These are phyloP conservation scores for Myoxocephalus aenaeus DNA, from an alignment of 2,797 vertebrate genomes.

Conservation along the genomic window DNA sequence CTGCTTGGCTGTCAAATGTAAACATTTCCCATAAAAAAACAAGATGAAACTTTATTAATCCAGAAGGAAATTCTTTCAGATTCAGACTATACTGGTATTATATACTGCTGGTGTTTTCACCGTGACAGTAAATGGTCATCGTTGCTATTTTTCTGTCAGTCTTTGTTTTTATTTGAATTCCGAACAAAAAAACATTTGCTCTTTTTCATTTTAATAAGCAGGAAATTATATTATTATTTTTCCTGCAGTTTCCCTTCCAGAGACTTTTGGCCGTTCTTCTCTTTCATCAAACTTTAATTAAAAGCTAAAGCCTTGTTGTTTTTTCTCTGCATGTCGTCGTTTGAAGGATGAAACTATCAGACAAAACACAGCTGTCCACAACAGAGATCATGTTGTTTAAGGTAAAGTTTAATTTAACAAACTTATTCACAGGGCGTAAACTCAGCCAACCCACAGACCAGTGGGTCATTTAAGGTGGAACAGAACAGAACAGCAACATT, in stretches of 20 bases:
- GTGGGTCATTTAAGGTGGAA: not conserved
- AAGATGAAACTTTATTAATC: too few relatives aligned
- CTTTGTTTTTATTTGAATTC: conserved; percentile 35
- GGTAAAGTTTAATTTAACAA: not conserved
- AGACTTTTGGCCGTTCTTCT: conserved; percentile 14
- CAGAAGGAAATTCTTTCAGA: too few relatives aligned
- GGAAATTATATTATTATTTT: conserved; percentile 44
- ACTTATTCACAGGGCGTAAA: not conserved
- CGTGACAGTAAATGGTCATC: not conserved
- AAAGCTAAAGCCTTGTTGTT: conserved; percentile 13
- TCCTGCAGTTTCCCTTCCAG: not conserved
- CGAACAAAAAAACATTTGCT: not conserved
- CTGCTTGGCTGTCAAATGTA: too few relatives aligned
- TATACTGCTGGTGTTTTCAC: too few relatives aligned
- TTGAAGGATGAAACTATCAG: conserved; percentile 1
- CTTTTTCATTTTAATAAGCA: conserved; percentile 28
- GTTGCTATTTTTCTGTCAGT: conserved; percentile 6
- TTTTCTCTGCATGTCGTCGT: conserved; percentile 9
- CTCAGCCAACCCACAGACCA: not conserved
- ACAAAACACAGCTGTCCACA: conserved; percentile 15
- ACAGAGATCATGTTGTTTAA: not conserved
- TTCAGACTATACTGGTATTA: too few relatives aligned
- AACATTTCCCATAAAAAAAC: too few relatives aligned
- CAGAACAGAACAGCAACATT: not conserved
- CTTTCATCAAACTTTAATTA: conserved; percentile 49